These are phyloP conservation scores for Artibeus lituratus DNA, from an alignment of 2,797 vertebrate species.

Conservation along the genomic window DNA sequence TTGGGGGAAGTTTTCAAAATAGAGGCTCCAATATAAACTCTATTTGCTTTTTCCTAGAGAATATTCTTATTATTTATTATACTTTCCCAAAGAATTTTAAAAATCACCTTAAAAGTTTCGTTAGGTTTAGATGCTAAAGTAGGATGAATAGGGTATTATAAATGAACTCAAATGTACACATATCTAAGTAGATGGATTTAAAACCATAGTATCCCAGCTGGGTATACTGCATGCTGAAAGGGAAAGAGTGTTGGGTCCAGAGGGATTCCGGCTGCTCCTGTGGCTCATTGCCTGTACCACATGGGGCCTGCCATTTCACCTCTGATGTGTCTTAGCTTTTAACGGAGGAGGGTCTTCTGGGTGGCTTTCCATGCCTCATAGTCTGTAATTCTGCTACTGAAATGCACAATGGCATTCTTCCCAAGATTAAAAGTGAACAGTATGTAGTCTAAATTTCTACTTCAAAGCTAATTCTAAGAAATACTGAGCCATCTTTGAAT, in stretches of 20 bases:
- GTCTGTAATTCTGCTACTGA: neutral
- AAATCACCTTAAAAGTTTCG: neutral
- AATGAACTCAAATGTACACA: neutral
- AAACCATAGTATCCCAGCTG: neutral
- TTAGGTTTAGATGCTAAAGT: neutral
- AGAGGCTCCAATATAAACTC: neutral
- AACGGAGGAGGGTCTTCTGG: neutral
- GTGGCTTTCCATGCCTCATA: neutral
- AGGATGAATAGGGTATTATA: neutral
- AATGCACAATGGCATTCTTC: neutral
- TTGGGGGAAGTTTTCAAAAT: conserved; percentile 28
- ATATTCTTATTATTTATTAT: neutral
- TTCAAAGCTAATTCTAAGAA: neutral
- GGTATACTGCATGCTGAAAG: neutral
- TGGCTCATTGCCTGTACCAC: neutral
- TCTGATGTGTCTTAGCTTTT: neutral
- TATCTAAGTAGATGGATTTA: neutral
- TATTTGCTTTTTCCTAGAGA: neutral
- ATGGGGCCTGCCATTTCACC: neutral
- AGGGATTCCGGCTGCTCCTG: neutral
- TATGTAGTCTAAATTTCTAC: neutral
- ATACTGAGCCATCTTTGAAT: neutral
- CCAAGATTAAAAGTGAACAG: neutral
- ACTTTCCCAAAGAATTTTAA: neutral
- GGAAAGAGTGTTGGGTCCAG: neutral